Base-by-base conservation (phyloP, 2,113 vertebrate species). In the Peromyscus californicus region DNA sequence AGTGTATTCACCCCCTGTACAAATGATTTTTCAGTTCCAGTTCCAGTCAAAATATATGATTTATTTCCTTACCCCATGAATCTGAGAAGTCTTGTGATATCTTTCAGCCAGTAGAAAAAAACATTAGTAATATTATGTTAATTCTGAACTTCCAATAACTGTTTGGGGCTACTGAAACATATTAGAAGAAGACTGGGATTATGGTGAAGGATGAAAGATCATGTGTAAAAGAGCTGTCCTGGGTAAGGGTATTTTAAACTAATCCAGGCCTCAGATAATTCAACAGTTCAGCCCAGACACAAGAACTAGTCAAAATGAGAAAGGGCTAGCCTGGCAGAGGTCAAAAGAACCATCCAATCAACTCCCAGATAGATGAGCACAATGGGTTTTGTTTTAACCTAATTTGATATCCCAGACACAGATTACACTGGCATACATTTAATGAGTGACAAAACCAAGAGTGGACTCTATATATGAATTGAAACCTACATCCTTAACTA, bases 21-120 rank as follows among this genome's bases (percentile, higher is more conserved):
- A 57, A n/a, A 9, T 82, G n/a, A 82, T 89, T 96, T 93, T 89
- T 12, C 4, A 78, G 54, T n/a, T n/a, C n/a, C 26, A 72, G 91
- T 39, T 91, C 26, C 36, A 24, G 59, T 89, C 65, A 42, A 78
- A 89, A 78, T 33, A 74, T 61, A 11, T 72, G 59, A 10, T 33
- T 54, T 75, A 5, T 45, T 80, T 80, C 36, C 26, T 61, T 42
- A 67, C 3, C 4, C 42, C 0, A 1, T 4, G 1, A 79, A 84
- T 84, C 21, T 93, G 5, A 19, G 33, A 57, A 87, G 12, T 11
- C 11, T 79, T 54, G 8, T 45, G 24, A 61, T 26, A 88, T 45
- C 36, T 51, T 96, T 95, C 8, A 61, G 29, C 6, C 24, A 86
- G 59, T 1, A 95, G 39, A 89, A 86, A 10, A 16, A 21, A 61